These are phyloP conservation scores for Eretmocerus hayati DNA, from an alignment of 2,888 invertebrate genomes.

Conservation along the genomic window DNA sequence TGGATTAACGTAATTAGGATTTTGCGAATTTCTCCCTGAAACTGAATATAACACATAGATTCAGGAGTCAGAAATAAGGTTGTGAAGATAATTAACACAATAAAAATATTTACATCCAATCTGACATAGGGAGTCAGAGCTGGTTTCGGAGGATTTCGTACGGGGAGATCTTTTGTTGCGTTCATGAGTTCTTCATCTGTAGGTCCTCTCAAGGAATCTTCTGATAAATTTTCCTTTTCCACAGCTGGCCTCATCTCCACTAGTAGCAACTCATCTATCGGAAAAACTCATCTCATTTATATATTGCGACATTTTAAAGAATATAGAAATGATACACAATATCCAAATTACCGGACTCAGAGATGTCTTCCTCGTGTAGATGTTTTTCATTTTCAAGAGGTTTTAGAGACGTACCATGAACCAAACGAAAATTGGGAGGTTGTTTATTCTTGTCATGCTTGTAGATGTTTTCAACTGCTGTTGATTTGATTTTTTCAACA, in stretches of 20 bases:
- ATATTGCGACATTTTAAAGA: neutral
- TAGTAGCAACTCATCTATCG: constrained; percentile 40
- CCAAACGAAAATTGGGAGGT: constrained; percentile 33
- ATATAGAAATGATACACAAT: constrained; percentile 1
- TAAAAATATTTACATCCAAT: constrained; percentile 45
- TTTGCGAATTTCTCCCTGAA: constrained; percentile 61
- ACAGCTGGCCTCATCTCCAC: constrained; percentile 29
- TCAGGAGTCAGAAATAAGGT: neutral
- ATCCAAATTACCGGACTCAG: constrained; percentile 30
- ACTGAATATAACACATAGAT: constrained; percentile 43
- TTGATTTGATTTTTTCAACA: constrained; percentile 36
- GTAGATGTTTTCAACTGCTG: constrained; percentile 40
- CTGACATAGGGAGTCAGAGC: constrained; percentile 47
- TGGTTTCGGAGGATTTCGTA: constrained; percentile 37
- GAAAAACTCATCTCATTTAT: constrained; percentile 12
- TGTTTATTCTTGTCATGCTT: constrained; percentile 29
- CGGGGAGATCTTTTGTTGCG: constrained; percentile 46
- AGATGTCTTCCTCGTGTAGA: constrained; percentile 34
- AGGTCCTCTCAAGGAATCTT: constrained; percentile 47
- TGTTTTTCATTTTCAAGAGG: constrained; percentile 33
- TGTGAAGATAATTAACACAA: neutral
- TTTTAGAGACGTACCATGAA: constrained; percentile 33
- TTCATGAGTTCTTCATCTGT: constrained; percentile 46
- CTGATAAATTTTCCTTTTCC: constrained; percentile 31
- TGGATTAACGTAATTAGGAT: constrained; percentile 61